Evolutionary conservation across 2,888 invertebrate genomes (phyloP).

Genomic region (Pristionchus arcanus): DNA sequence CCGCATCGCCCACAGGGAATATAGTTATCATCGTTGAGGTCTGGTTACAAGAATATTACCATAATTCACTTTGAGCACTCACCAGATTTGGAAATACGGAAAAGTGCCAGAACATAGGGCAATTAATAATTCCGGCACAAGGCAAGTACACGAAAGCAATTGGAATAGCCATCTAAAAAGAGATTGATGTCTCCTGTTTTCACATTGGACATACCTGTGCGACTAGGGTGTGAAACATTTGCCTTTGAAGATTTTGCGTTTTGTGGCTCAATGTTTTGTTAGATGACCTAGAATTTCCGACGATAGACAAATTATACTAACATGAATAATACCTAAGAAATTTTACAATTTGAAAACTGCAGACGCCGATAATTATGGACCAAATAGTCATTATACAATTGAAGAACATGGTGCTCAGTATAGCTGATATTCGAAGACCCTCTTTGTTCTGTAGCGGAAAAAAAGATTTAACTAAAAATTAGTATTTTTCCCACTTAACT

Average conservation of each 20-base stretch:
- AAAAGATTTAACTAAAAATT: not conserved
- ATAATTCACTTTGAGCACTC: not conserved
- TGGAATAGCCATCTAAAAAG: slow-evolving; percentile 1
- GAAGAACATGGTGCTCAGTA: not conserved
- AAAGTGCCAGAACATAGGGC: slow-evolving; percentile 6
- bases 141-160: slow-evolving; percentile 16
- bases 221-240: not conserved
- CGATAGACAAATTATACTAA: too few species aligned
- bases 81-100: not conserved
- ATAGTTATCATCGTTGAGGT: not conserved
- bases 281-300: not conserved
- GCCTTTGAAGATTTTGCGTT: not conserved
- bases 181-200: too few species aligned
- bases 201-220: too few species aligned
- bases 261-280: not conserved
- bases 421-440: not conserved
- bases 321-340: not conserved
- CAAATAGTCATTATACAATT: not conserved
- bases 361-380: not conserved
- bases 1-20: slow-evolving; percentile 8
- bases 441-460: not conserved
- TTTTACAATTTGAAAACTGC: not conserved
- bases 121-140: not conserved
- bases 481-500: too few species aligned
- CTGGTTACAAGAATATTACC: not conserved